A percentile compares a stretch with the other conserved stretches of the same genome.
These are phyloP conservation scores for Thripadectes ignobilis DNA, from an alignment of 2,797 vertebrate species.

Conservation along the genomic window DNA sequence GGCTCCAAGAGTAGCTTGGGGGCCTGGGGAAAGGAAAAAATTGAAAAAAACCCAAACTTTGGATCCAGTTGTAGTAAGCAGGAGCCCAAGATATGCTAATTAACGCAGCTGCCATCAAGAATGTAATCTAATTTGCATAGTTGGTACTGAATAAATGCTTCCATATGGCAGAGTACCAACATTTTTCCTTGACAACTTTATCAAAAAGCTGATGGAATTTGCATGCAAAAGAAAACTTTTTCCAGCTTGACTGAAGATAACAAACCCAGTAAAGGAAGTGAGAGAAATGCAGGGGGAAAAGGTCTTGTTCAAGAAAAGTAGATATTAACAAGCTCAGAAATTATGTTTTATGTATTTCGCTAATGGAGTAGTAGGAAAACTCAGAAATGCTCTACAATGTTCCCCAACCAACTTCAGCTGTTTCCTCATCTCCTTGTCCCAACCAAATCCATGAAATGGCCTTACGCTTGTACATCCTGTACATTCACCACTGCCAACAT, in stretches of 20 bases:
- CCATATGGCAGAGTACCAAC: conserved; percentile 64
- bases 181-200: conserved; percentile 69
- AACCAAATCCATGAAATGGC: neutral
- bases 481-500: conserved; percentile 20
- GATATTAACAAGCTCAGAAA: neutral
- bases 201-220: conserved; percentile 54
- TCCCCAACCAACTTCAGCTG: neutral
- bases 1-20: neutral
- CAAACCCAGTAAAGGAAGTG: neutral
- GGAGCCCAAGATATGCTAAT: conserved; percentile 52
- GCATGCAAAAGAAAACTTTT: neutral
- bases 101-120: conserved; percentile 50
- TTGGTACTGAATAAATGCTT: conserved; percentile 56
- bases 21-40: neutral
- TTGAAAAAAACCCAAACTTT: neutral
- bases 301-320: neutral
- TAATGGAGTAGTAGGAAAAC: neutral
- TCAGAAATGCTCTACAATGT: neutral
- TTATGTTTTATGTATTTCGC: neutral
- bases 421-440: neutral
- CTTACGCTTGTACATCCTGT: neutral
- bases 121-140: conserved; percentile 70
- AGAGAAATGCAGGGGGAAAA: neutral
- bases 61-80: neutral
- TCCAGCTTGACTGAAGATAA: neutral